These are phyloP conservation scores for Phrynocephalus forsythii DNA, from an alignment of 2,797 vertebrate species.

Conservation along the genomic window DNA sequence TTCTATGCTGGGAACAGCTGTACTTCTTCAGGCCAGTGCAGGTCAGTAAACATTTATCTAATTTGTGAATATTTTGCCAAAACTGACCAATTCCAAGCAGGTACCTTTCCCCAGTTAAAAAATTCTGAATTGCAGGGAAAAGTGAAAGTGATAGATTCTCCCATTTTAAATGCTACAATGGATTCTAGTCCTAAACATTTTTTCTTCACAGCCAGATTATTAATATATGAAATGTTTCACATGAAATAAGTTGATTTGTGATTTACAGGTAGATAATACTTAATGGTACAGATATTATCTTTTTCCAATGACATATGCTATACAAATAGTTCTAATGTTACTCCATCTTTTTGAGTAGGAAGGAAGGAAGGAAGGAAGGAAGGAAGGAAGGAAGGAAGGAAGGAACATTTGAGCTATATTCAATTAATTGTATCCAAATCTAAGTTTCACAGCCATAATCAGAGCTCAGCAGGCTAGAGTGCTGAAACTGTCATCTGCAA, in stretches of 20 bases:
- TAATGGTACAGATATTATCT: background rate
- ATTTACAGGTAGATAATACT: background rate
- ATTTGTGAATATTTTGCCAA: too few species aligned
- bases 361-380: background rate
- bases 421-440: background rate
- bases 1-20: too few species aligned
- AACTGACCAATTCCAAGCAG: too few species aligned
- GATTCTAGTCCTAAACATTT: conserved; percentile 33
- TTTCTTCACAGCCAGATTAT: conserved; percentile 28
- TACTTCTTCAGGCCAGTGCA: too few species aligned
- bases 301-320: too few species aligned
- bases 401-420: background rate
- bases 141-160: too few species aligned
- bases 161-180: conserved; percentile 5
- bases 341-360: background rate
- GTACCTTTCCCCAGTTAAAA: too few species aligned
- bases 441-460: background rate
- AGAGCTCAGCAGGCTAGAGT: too few species aligned
- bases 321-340: background rate
- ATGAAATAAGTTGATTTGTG: background rate
- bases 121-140: too few species aligned
- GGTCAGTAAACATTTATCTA: too few species aligned
- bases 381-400: background rate
- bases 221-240: conserved; percentile 16
- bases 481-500: too few species aligned